Evolutionary conservation across 2,113 vertebrate genomes (phyloP).

Genomic region (Colaptes auratus): DNA sequence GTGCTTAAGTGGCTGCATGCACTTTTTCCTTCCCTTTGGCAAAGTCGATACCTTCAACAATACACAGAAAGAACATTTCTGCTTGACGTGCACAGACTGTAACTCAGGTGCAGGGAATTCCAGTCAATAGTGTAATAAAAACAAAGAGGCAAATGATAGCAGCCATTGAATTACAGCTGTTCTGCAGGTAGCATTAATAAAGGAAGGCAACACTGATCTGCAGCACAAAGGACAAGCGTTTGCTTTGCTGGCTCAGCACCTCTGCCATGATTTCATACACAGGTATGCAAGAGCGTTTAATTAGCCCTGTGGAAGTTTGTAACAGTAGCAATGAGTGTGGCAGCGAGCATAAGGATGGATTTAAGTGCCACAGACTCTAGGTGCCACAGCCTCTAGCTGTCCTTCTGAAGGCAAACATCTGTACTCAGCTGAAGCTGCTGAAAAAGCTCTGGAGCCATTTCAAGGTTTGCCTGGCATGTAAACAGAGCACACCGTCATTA

Average conservation of each 20-base stretch:
- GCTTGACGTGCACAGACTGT: neutral
- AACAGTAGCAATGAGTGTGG: neutral
- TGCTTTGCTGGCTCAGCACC: neutral
- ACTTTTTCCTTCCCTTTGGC: conserved; percentile 16
- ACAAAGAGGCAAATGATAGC: neutral
- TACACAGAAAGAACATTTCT: neutral
- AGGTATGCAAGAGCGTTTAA: neutral
- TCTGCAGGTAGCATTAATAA: neutral
- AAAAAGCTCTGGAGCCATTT: conserved; percentile 32
- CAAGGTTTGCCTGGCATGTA: neutral
- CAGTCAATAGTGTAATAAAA: neutral
- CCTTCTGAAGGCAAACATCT: neutral
- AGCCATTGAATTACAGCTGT: neutral
- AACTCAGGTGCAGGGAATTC: neutral
- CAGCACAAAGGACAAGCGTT: neutral
- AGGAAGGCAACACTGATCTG: neutral
- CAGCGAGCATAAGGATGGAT: neutral
- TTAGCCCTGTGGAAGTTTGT: neutral
- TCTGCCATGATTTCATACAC: neutral
- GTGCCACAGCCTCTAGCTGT: neutral
- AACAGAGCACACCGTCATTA: conserved; percentile 8
- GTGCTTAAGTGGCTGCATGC: neutral
- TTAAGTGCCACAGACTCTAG: neutral
- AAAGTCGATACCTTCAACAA: conserved; percentile 32
- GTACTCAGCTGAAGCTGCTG: neutral